Conservation (phyloP, 2,797 vertebrate genomes). For the Adelosebastes latens region DNA sequence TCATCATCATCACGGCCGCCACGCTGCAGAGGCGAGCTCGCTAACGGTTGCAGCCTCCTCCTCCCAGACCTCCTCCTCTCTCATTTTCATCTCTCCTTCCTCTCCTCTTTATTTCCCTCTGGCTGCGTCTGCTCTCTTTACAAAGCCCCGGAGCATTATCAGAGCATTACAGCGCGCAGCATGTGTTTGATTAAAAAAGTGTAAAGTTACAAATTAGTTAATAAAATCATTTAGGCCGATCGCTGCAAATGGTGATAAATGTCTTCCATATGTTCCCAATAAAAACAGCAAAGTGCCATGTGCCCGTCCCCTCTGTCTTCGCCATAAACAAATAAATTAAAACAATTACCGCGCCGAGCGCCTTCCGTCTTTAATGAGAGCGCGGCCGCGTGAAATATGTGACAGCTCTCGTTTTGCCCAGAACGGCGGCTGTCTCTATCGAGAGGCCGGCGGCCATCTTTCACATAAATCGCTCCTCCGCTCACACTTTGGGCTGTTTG, state of each 20-base stretch:
- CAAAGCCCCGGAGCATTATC: slow-evolving; percentile 83
- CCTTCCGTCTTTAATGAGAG: slow-evolving; percentile 74
- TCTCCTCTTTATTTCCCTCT: slow-evolving; percentile 77
- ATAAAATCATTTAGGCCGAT: slow-evolving; percentile 82
- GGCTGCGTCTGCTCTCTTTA: slow-evolving; percentile 77
- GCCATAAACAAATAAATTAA: slow-evolving; percentile 86
- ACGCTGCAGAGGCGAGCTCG: slow-evolving; percentile 47
- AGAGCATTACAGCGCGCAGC: slow-evolving; percentile 80
- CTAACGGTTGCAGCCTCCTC: slow-evolving; percentile 23
- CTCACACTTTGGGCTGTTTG: not conserved
- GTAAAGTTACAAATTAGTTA: slow-evolving; percentile 83
- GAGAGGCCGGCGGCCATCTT: slow-evolving; percentile 61
- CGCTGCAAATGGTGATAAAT: slow-evolving; percentile 84
- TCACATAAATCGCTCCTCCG: slow-evolving; percentile 62
- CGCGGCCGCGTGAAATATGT: slow-evolving; percentile 73
- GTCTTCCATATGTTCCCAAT: slow-evolving; percentile 84
- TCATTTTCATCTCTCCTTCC: slow-evolving; percentile 41
- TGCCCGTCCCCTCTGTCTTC: slow-evolving; percentile 82
- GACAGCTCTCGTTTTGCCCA: slow-evolving; percentile 72
- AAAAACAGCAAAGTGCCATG: slow-evolving; percentile 81
- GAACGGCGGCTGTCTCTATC: slow-evolving; percentile 73
- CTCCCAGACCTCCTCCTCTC: slow-evolving; percentile 22
- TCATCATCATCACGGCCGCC: slow-evolving; percentile 49
- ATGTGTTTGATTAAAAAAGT: slow-evolving; percentile 85
- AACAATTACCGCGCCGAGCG: slow-evolving; percentile 82